Percentiles rank a stretch among this genome's conserved stretches.
Conservation (phyloP, 2,113 vertebrate genomes). For the Regulus satrapa region DNA sequence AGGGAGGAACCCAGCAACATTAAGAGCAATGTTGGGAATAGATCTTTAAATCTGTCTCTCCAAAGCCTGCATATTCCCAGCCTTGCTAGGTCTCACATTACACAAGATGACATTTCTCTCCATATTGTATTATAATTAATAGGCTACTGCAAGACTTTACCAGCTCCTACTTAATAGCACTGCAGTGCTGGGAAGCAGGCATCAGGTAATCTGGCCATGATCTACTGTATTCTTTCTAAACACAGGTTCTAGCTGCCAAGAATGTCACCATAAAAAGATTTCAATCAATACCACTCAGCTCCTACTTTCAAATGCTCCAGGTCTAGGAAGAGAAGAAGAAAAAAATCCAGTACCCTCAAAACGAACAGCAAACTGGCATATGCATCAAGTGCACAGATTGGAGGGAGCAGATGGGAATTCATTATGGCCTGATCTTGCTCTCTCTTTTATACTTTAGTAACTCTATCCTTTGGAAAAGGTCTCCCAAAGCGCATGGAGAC, state of each 20-base stretch:
- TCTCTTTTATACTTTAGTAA: constrained; percentile 31
- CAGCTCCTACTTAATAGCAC: constrained; percentile 51
- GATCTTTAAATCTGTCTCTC: constrained; percentile 38
- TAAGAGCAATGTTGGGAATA: constrained; percentile 27
- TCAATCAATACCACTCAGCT: constrained; percentile 45
- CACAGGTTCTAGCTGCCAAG: constrained; percentile 48
- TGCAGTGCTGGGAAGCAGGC: constrained; percentile 53
- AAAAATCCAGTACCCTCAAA: constrained; percentile 8
- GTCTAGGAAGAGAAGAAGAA: constrained; percentile 29
- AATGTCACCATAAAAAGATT: constrained; percentile 41
- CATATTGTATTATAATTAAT: constrained; percentile 51
- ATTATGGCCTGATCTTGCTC: constrained; percentile 46
- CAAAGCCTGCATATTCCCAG: constrained; percentile 24
- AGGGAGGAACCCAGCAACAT: not conserved
- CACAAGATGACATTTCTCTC: constrained; percentile 45
- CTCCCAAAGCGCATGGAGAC: not conserved
- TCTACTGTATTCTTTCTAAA: constrained; percentile 44
- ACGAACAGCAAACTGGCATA: constrained; percentile 53
- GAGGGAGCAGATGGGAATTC: constrained; percentile 60
- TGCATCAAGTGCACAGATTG: constrained; percentile 38
- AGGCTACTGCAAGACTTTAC: constrained; percentile 53
- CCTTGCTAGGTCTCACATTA: constrained; percentile 39
- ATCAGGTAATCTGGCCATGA: constrained; percentile 46
- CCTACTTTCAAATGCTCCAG: constrained; percentile 26
- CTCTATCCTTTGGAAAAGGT: constrained; percentile 43